Evolutionary conservation across 2,888 invertebrate genomes (phyloP).

Genomic region (Phragmatobia fuliginosa): DNA sequence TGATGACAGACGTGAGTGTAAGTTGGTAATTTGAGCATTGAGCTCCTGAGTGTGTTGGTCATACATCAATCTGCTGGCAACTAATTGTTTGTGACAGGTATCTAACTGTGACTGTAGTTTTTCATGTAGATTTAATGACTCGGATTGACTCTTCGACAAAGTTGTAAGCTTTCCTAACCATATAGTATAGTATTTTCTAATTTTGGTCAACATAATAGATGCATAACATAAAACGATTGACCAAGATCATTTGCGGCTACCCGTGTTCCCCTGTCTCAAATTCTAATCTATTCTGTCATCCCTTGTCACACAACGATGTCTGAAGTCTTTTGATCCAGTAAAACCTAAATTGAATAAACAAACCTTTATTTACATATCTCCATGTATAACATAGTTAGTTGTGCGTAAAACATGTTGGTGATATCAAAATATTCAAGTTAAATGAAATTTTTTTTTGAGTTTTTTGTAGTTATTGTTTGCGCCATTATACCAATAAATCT

Average conservation of each 20-base stretch:
- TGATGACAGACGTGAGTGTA: no score
- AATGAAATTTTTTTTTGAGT: neutral
- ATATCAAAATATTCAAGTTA: neutral
- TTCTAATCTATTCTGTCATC: conserved; percentile 40
- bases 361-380: conserved; percentile 19
- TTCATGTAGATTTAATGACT: no score
- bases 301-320: conserved; percentile 35
- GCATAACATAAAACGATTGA: neutral
- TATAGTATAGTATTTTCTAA: neutral
- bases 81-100: no score
- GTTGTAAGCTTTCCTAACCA: no score
- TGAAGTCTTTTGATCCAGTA: conserved; percentile 25
- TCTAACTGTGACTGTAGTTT: no score
- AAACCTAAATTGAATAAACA: conserved; percentile 28
- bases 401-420: neutral
- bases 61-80: no score
- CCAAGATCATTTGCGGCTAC: neutral
- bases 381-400: neutral
- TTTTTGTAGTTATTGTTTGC: neutral
- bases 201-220: neutral
- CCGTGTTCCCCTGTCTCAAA: conserved; percentile 22
- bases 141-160: no score
- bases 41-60: no score
- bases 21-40: no score
- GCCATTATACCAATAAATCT: neutral